Evolutionary conservation across 2,113 vertebrate genomes (phyloP), one percentile per base, ranked within the genome.

Genomic region (Heptranchias perlo): DNA sequence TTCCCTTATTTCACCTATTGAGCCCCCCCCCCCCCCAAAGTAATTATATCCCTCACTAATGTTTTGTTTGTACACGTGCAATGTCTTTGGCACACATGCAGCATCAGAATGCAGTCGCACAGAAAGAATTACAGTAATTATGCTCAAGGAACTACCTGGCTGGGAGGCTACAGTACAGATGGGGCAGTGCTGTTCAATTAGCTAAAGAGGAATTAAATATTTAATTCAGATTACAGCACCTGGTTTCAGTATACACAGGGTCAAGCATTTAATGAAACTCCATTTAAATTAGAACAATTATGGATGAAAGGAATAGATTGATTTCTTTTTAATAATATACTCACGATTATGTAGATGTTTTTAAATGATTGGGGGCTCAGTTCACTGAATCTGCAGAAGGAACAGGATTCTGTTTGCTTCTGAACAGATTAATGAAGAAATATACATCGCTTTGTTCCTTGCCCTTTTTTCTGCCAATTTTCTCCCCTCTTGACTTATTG

Each of bases 51-150:
- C 94, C 47, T 49, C 93, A 52, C 62, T 95, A 95, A 95, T 69
- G 47, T 95, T 95, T 95, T 95, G 94, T 73, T 95, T 95, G 94
- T 49, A 69, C 94, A 95, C n/a, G 93, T 69, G 65, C 64, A 94
- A 52, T 52, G 13, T 95, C 94, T 95, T 73, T 69, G 65, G 94
- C 28, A 18, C 4, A 95, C 94, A 52, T 69, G 44, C 18, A 69
- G 64, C 5, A 69, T 52, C 39, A 95, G 47, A 95, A 95, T 95
- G 94, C 64, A 95, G 6, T 67, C 94, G 52, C 28, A 69, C 65
- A 62, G 49, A 94, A 95, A 95, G 58, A 95, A 69, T 49, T 69
- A 14, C 65, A 95, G 94, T 31, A 95, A 67, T 95, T 52, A 95
- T 52, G 13, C 28, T 69, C 94, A 69, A 69, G 28, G 94, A 49